Percentiles rank a stretch among this genome's conserved stretches.
phyloP scores from a whole-genome alignment of 2,113 vertebrate genomes.

The Dicentrarchus labrax region DNA sequence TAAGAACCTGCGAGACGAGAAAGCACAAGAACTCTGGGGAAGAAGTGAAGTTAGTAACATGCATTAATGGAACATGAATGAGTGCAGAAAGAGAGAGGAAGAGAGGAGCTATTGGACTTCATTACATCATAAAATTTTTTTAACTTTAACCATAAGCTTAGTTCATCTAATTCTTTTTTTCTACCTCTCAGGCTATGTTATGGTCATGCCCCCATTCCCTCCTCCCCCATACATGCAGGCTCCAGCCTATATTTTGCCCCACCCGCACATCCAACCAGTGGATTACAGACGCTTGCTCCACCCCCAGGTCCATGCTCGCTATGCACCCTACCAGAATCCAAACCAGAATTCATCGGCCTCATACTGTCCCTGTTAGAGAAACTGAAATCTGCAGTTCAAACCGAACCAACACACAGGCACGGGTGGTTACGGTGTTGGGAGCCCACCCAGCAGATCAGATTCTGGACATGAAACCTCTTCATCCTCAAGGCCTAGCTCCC shows the following conservation, averaged over 20 bases:
- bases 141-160: too few species aligned
- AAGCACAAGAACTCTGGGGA: too few species aligned
- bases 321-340: slow-evolving; percentile 39
- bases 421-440: not conserved
- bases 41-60: too few species aligned
- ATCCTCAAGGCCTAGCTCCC: slow-evolving; percentile 46
- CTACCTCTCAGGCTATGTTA: slow-evolving; percentile 71
- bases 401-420: slow-evolving; percentile 30
- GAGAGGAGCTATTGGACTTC: too few species aligned
- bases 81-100: too few species aligned
- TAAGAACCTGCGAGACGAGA: too few species aligned
- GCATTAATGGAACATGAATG: too few species aligned
- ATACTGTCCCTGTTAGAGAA: slow-evolving; percentile 2
- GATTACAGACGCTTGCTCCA: slow-evolving; percentile 73
- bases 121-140: too few species aligned
- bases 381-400: slow-evolving; percentile 74
- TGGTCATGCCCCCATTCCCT: slow-evolving; percentile 69
- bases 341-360: slow-evolving; percentile 54
- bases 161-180: not conserved
- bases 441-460: slow-evolving; percentile 50
- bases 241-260: slow-evolving; percentile 72
- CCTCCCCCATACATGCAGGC: slow-evolving; percentile 70
- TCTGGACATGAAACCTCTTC: slow-evolving; percentile 67
- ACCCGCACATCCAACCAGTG: slow-evolving; percentile 62
- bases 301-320: slow-evolving; percentile 29